Percentiles rank a stretch among this genome's conserved stretches.
phyloP scores from a whole-genome alignment of 2,888 invertebrate species.

The Amphimallon solstitiale region DNA sequence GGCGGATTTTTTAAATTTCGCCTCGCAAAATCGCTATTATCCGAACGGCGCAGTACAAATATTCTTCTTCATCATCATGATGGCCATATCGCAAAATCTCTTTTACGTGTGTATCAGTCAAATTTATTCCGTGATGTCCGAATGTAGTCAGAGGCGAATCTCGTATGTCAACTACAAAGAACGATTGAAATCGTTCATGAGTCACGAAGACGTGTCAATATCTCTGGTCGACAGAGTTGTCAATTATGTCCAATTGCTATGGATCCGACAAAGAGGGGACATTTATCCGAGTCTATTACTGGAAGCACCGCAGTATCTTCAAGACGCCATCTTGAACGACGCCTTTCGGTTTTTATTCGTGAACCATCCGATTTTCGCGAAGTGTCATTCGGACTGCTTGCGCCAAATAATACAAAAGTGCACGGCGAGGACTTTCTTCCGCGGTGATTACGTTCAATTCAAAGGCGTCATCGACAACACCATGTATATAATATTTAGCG shows the following conservation, averaged over 20 bases:
- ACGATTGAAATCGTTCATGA: slow-evolving; percentile 36
- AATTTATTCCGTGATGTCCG: slow-evolving; percentile 27
- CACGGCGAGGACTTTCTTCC: slow-evolving; percentile 32
- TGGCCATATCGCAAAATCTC: slow-evolving; percentile 24
- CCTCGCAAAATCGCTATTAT: slow-evolving; percentile 23
- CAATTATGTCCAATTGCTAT: slow-evolving; percentile 26
- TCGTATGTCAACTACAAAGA: slow-evolving; percentile 6
- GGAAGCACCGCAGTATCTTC: slow-evolving; percentile 42
- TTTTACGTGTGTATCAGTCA: slow-evolving; percentile 30
- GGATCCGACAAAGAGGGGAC: slow-evolving; percentile 28
- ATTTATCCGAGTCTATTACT: slow-evolving; percentile 22
- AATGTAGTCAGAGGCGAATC: slow-evolving; percentile 1
- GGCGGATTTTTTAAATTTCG: slow-evolving; percentile 33
- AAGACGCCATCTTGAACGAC: slow-evolving; percentile 38
- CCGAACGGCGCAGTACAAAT: slow-evolving; percentile 23
- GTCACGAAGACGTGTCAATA: slow-evolving; percentile 30
- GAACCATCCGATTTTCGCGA: slow-evolving; percentile 37
- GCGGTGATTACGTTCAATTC: slow-evolving; percentile 38
- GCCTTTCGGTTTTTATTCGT: slow-evolving; percentile 38
- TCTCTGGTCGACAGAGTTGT: slow-evolving; percentile 29
- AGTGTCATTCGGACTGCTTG: slow-evolving; percentile 41
- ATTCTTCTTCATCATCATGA: slow-evolving; percentile 26
- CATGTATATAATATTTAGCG: slow-evolving; percentile 43
- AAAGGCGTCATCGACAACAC: slow-evolving; percentile 40
- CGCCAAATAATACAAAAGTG: slow-evolving; percentile 38